Conservation (phyloP, 2,888 invertebrate genomes). For the Polydrusus cervinus region DNA sequence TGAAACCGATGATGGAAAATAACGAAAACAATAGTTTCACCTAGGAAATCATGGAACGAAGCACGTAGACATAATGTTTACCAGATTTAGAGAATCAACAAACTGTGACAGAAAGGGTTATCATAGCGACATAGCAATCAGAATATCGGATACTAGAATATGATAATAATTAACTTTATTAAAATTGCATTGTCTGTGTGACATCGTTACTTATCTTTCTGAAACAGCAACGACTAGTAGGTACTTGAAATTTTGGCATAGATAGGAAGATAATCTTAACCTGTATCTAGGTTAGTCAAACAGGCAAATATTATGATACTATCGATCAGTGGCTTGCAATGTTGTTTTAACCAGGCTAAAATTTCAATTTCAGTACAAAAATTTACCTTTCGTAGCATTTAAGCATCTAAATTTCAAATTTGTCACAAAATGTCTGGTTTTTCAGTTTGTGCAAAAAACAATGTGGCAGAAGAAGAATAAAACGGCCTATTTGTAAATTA, state of each 20-base stretch:
- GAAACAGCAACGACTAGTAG: too few relatives aligned
- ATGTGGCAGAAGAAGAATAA: too few relatives aligned
- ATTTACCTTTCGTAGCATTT: too few relatives aligned
- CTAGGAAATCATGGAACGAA: conserved; percentile 24
- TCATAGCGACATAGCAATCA: not conserved
- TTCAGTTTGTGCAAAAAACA: too few relatives aligned
- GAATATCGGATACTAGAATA: too few relatives aligned
- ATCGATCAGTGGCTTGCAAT: too few relatives aligned
- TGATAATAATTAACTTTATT: not conserved
- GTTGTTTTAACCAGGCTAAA: too few relatives aligned
- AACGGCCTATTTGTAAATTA: too few relatives aligned
- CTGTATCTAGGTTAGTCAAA: conserved; percentile 1
- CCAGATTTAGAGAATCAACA: conserved; percentile 17
- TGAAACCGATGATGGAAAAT: conserved; percentile 21
- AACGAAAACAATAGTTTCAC: conserved; percentile 12
- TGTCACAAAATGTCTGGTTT: too few relatives aligned
- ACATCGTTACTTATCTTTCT: not conserved
- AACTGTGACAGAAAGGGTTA: conserved; percentile 4
- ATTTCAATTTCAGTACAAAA: too few relatives aligned
- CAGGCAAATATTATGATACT: not conserved
- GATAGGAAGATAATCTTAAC: not conserved
- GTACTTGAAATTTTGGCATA: not conserved
- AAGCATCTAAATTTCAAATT: too few relatives aligned
- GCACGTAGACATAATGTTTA: conserved; percentile 38
- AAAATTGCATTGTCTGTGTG: not conserved